Evolutionary conservation across 2,888 invertebrate genomes (phyloP).

Genomic region (Orthosia incerta): DNA sequence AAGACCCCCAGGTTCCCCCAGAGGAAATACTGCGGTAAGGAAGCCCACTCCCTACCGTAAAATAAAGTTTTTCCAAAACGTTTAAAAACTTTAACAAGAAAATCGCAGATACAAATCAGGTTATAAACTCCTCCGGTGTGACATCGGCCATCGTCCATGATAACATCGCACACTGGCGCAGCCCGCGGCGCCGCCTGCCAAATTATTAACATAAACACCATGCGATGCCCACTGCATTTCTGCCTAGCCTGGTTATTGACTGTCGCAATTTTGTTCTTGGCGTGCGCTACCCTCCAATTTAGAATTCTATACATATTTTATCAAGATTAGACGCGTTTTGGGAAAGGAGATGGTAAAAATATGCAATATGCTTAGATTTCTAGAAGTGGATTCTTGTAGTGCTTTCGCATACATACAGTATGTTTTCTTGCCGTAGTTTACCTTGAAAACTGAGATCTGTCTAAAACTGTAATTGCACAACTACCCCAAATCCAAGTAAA

Average conservation of each 20-base stretch:
- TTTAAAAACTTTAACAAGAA: not conserved
- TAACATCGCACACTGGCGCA: slow-evolving; percentile 68
- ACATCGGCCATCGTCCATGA: slow-evolving; percentile 45
- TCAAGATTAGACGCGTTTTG: slow-evolving; percentile 50
- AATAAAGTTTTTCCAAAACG: too few species aligned
- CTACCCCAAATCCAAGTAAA: not conserved
- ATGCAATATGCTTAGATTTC: not conserved
- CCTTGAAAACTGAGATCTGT: not conserved
- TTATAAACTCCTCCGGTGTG: slow-evolving; percentile 55
- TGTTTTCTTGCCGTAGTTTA: not conserved
- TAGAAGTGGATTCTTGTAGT: too few species aligned
- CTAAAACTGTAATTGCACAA: not conserved
- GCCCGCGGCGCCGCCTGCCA: slow-evolving; percentile 75
- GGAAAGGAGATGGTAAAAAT: not conserved
- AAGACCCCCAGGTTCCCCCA: too few species aligned
- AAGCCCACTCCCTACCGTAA: too few species aligned
- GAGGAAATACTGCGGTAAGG: too few species aligned
- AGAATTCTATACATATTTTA: slow-evolving; percentile 58
- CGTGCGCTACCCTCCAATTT: slow-evolving; percentile 55
- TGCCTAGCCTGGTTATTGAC: slow-evolving; percentile 69
- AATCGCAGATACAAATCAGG: slow-evolving; percentile 21
- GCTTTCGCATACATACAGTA: too few species aligned
- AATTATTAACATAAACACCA: slow-evolving; percentile 82
- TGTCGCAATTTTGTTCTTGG: slow-evolving; percentile 69
- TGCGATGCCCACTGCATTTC: slow-evolving; percentile 54